Conservation (phyloP, 2,113 vertebrate species). For the Istiophorus platypterus region DNA sequence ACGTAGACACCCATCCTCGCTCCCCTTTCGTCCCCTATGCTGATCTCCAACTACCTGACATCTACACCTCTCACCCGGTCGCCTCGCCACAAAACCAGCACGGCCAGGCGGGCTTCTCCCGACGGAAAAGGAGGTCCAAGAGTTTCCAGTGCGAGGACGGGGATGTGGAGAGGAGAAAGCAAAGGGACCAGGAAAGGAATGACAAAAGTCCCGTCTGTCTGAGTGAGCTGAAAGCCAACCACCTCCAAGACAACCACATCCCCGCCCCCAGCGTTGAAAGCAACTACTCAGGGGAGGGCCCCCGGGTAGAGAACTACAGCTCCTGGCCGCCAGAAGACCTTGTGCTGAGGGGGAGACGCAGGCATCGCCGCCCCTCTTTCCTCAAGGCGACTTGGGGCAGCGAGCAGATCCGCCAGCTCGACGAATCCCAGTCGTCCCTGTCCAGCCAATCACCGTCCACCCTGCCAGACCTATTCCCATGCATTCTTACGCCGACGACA, state of each 20-base stretch:
- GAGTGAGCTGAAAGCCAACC: constrained; percentile 77
- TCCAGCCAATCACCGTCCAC: constrained; percentile 76
- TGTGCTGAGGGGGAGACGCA: constrained; percentile 82
- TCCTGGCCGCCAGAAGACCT: constrained; percentile 83
- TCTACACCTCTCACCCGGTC: constrained; percentile 81
- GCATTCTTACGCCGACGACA: constrained; percentile 66
- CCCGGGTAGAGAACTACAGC: constrained; percentile 81
- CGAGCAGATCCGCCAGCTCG: constrained; percentile 79
- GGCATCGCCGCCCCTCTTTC: constrained; percentile 86
- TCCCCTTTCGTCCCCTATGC: constrained; percentile 76
- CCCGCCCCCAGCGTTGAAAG: constrained; percentile 74
- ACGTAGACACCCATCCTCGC: constrained; percentile 77
- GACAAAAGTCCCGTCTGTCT: constrained; percentile 62
- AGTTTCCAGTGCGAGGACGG: constrained; percentile 79
- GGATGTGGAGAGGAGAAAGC: constrained; percentile 56
- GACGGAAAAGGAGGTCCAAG: constrained; percentile 76
- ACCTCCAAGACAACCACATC: constrained; percentile 81
- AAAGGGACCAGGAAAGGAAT: constrained; percentile 63
- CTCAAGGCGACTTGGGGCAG: constrained; percentile 85
- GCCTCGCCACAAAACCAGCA: constrained; percentile 76
- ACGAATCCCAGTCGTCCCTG: constrained; percentile 75
- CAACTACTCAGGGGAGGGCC: constrained; percentile 80
- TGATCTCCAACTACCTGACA: constrained; percentile 84
- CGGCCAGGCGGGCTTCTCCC: constrained; percentile 63
- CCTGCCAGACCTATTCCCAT: constrained; percentile 86